Base-by-base conservation (phyloP, 2,797 vertebrate genomes). In the Nyctibius grandis region DNA sequence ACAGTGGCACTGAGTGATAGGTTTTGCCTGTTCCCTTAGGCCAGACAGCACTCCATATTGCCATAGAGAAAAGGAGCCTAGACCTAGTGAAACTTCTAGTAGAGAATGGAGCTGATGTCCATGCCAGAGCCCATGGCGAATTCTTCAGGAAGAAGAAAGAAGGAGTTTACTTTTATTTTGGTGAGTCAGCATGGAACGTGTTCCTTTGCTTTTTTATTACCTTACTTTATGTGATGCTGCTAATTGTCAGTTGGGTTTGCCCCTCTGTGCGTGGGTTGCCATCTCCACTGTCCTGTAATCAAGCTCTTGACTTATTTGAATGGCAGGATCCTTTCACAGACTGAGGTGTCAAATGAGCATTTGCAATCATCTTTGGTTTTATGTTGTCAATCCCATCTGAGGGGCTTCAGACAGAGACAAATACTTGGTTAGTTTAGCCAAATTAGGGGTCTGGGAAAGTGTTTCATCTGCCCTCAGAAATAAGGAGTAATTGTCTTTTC, bases 41-140 rank as follows among this genome's bases (percentile, higher is more conserved):
- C 40, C 99, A 99, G 96, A 99, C 99, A 2, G 99, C 99, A 25
- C 98, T 99, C 53, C 99, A 99, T 63, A 98, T 99, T 2, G 99
- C 99, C 91, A 99, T 99, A 4, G 99, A 99, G 98, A 99, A 98
- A 92, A 98, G 99, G 93, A 99, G 98, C 75, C 59, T 98, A 2
- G 87, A 57, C 11, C 97, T 98, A 20, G 98, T 99, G 89, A 82
- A 98, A 76, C 97, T 99, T 67, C 96, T 99, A 89, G 97, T 99
- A 91, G 97, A 98, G 77, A 99, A 99, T 19, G 98, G 98, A n/a
- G 99, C 99, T 8, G 80, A 99, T 0, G 98, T 99, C 77, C 98
- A 99, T 0, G 98, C 98, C 85, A 98, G 90, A 89, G 99, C 99
- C 89, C 98, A 97, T 0, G 99, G 99, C 10, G 97, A 83, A 45